These are phyloP conservation scores for Thecocarcelia acutangulata DNA, from an alignment of 2,888 invertebrate genomes.

Conservation along the genomic window DNA sequence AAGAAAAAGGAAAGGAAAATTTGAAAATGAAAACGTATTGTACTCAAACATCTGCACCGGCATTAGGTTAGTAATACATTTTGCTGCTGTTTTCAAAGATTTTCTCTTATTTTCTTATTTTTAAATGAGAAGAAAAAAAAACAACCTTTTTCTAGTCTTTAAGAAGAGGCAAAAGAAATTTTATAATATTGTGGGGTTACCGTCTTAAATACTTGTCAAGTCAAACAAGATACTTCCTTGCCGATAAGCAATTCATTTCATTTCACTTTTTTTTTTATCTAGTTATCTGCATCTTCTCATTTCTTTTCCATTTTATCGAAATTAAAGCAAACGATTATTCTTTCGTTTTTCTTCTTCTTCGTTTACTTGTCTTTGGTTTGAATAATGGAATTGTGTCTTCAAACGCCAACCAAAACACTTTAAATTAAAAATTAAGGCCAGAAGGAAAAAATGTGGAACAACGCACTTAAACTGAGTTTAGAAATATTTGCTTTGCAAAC, in stretches of 20 bases:
- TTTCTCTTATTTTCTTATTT: not conserved
- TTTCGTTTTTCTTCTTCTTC: conserved; percentile 5
- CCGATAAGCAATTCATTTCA: conserved; percentile 63
- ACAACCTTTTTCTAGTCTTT: not conserved
- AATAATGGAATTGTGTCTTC: conserved; percentile 50
- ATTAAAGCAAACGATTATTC: conserved; percentile 25
- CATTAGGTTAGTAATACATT: conserved; percentile 69
- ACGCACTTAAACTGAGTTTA: conserved; percentile 48
- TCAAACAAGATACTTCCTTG: conserved; percentile 64
- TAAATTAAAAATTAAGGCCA: conserved; percentile 63
- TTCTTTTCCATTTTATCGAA: conserved; percentile 24
- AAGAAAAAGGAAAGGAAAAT: conserved; percentile 46
- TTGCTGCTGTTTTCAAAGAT: conserved; percentile 17
- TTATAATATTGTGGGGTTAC: conserved; percentile 52
- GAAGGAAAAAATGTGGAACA: conserved; percentile 42
- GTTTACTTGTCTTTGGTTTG: conserved; percentile 1
- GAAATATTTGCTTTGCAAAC: conserved; percentile 37
- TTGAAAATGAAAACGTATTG: conserved; percentile 65
- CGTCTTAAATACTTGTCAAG: conserved; percentile 58
- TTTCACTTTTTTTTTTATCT: conserved; percentile 34
- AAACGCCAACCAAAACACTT: conserved; percentile 44
- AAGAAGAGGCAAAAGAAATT: conserved; percentile 24
- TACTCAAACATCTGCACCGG: conserved; percentile 51
- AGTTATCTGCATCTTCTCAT: conserved; percentile 19
- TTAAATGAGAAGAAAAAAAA: conserved; percentile 1